Evolutionary conservation across 2,113 vertebrate genomes (phyloP).

Genomic region (Mungos mungo): DNA sequence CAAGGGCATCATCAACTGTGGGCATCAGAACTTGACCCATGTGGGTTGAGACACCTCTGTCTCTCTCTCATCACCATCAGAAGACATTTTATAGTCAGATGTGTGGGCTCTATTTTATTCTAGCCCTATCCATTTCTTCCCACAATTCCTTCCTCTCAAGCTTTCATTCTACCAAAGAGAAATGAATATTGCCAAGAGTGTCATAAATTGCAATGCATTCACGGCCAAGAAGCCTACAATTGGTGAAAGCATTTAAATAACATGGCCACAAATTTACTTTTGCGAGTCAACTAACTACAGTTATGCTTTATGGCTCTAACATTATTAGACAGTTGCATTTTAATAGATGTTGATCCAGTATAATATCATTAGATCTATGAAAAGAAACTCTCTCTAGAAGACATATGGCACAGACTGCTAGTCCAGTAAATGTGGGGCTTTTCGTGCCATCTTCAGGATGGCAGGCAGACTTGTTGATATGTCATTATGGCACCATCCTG

Average conservation of each 20-base stretch:
- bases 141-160: conserved; percentile 29
- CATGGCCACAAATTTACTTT: not conserved
- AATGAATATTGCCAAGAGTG: not conserved
- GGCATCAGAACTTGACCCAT: conserved; percentile 5
- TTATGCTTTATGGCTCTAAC: conserved; percentile 31
- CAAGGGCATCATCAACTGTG: conserved; percentile 14
- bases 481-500: not conserved
- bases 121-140: not conserved
- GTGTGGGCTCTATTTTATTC: not conserved
- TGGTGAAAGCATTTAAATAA: not conserved
- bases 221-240: not conserved
- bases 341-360: not conserved
- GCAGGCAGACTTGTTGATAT: not conserved
- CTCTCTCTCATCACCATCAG: not conserved
- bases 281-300: not conserved
- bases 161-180: not conserved
- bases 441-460: not conserved
- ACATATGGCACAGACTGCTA: not conserved
- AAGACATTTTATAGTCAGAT: not conserved
- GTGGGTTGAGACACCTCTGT: not conserved
- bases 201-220: not conserved
- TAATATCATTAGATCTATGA: not conserved
- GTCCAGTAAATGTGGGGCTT: not conserved
- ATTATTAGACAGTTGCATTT: conserved; percentile 1
- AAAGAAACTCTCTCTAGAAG: conserved; percentile 19